Base-by-base conservation (phyloP, 2,797 vertebrate genomes). In the Anas capensis region DNA sequence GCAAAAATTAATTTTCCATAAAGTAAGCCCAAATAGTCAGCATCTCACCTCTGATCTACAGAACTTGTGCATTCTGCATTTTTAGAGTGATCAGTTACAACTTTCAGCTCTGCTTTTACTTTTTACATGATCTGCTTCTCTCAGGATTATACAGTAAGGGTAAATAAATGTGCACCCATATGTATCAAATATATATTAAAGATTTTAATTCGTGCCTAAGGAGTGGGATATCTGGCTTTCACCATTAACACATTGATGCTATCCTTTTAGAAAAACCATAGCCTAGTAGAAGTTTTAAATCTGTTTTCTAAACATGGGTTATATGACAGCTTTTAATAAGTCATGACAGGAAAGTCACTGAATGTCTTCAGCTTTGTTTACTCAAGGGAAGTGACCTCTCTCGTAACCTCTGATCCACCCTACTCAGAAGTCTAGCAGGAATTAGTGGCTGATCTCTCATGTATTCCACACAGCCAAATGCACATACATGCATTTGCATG, bases 401-500 rank as follows among this genome's bases (percentile, higher is more conserved):
- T 27, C 61, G 20, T 46, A 86, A 83, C 49, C 66, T 91, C 70
- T 76, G 54, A 88, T 62, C 66, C 33, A 87, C 44, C 58, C 88
- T 34, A 31, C 12, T 21, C 61, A 73, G 27, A 93, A 88, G 51
- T 69, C 70, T 84, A 80, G 49, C 34, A 73, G 11, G 27, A 93
- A 64, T 60, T 76, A 92, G 88, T 66, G 77, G 38, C 65, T 73
- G 79, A 88, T 66, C n/a, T 91, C 86, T 58, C 64, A 86, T 20
- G 7, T 44, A 77, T 53, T 80, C 56, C 73, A 33, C 79, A 87
- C 31, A 95, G 73, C 60, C 70, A 94, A 92, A 80, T 21, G 54
- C 51, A 92, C 44, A 90, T 73, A 61, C 40, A 15, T 81, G 40
- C 36, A 33, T 68, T 57, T 93, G 51, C 5, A 4, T 68, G 54